Evolutionary conservation across 2,113 vertebrate genomes (phyloP).

Genomic region (Oncorhynchus clarkii): DNA sequence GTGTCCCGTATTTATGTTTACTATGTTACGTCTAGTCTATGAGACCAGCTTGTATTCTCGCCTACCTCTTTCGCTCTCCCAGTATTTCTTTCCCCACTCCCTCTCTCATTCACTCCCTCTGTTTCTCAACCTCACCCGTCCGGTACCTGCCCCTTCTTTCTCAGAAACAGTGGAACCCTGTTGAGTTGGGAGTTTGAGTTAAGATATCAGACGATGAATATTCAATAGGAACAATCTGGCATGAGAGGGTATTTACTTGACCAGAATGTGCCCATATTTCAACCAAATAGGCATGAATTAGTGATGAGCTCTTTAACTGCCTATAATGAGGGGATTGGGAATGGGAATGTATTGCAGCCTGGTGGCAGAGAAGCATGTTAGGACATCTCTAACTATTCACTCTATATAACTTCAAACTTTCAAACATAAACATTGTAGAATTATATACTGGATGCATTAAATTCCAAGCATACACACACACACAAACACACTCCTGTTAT

Average conservation of each 20-base stretch:
- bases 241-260: constrained; percentile 14
- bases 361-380: constrained; percentile 38
- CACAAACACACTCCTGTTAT: neutral
- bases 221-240: constrained; percentile 39
- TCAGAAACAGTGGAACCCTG: constrained; percentile 27
- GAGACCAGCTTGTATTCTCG: no score
- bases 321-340: constrained; percentile 39
- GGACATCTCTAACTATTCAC: constrained; percentile 41
- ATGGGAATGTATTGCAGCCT: neutral
- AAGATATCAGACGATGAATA: constrained; percentile 30
- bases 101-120: no score
- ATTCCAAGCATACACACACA: neutral
- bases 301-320: constrained; percentile 37
- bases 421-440: no score
- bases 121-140: neutral
- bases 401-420: no score
- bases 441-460: constrained; percentile 11
- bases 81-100: neutral
- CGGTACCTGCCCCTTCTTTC: constrained; percentile 1
- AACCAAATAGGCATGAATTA: constrained; percentile 37
- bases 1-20: no score
- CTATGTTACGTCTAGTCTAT: no score
- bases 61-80: neutral
- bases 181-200: constrained; percentile 14
- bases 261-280: constrained; percentile 30